Evolutionary conservation across 2,888 invertebrate species (phyloP).

Genomic region (Ommatoiulus sabulosus): DNA sequence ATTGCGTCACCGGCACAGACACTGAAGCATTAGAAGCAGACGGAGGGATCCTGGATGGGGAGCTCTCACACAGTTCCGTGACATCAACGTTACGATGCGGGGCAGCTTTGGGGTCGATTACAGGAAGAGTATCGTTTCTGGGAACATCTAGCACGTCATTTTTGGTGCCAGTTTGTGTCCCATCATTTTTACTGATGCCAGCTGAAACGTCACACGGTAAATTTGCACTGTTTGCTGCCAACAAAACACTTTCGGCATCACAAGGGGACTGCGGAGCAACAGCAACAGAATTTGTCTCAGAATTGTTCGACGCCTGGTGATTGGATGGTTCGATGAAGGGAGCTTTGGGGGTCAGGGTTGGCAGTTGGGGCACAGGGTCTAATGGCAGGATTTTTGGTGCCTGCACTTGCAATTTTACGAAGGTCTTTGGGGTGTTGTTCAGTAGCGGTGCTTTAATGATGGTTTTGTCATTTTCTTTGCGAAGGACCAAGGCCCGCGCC

Average conservation of each 20-base stretch:
- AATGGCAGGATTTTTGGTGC: not conserved
- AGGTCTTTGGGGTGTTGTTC: slow-evolving; percentile 26
- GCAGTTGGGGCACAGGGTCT: not conserved
- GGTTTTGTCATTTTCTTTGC: slow-evolving; percentile 41
- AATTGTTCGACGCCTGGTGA: not conserved
- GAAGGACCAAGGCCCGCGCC: not conserved
- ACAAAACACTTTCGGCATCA: not conserved
- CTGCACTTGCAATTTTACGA: not conserved
- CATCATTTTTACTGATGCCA: not conserved
- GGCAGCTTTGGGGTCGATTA: not conserved
- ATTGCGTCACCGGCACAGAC: not conserved
- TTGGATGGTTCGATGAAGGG: not conserved
- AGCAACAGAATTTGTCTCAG: not conserved
- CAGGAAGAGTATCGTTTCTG: no score
- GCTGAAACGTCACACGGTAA: not conserved
- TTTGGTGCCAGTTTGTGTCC: not conserved
- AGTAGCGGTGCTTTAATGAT: not conserved
- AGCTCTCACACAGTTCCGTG: not conserved
- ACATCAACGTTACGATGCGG: not conserved
- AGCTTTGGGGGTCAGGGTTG: not conserved
- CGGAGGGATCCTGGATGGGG: not conserved
- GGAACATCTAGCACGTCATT: not conserved
- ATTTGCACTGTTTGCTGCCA: not conserved
- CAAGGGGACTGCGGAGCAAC: not conserved
- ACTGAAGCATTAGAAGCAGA: not conserved